A percentile compares a stretch with the other conserved stretches of the same genome.
phyloP scores from a whole-genome alignment of 1,140 invertebrate genomes.

The Orius laevigatus region DNA sequence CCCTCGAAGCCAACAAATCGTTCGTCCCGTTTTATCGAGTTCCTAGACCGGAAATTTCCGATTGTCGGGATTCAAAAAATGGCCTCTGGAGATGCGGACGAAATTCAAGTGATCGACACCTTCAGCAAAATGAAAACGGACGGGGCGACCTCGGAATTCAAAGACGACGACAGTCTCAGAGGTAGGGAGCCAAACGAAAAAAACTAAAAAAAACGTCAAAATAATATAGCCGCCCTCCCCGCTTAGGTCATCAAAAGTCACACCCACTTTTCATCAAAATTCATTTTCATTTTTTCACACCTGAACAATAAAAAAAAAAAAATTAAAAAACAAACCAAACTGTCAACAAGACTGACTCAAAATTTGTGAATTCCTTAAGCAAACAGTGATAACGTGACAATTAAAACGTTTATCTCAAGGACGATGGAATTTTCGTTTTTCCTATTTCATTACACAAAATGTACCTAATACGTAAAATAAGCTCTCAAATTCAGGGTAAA shows the following conservation, averaged over 20 bases:
- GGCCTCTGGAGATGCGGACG: conserved; percentile 50
- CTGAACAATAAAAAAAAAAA: too few species aligned
- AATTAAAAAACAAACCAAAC: too few species aligned
- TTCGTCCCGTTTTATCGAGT: too few species aligned
- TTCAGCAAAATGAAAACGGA: conserved; percentile 21
- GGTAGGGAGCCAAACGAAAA: not conserved
- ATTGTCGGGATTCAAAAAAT: conserved; percentile 29
- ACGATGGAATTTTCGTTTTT: not conserved
- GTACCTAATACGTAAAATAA: not conserved
- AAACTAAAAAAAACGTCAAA: not conserved
- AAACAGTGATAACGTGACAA: not conserved
- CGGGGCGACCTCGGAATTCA: conserved; percentile 14
- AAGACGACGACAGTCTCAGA: conserved; percentile 10
- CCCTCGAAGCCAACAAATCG: not conserved
- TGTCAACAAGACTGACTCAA: not conserved
- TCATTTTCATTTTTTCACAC: too few species aligned
- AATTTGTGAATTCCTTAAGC: not conserved
- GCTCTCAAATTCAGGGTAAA: not conserved
- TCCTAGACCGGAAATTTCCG: too few species aligned
- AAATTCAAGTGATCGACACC: conserved; percentile 41
- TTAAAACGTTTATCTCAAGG: not conserved
- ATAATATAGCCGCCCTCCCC: not conserved
- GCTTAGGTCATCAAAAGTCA: too few species aligned
- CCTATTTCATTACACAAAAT: not conserved
- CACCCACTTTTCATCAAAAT: too few species aligned